These are phyloP conservation scores for Drosophila yakuba DNA, from an alignment of 1,140 invertebrate species.

Conservation along the genomic window DNA sequence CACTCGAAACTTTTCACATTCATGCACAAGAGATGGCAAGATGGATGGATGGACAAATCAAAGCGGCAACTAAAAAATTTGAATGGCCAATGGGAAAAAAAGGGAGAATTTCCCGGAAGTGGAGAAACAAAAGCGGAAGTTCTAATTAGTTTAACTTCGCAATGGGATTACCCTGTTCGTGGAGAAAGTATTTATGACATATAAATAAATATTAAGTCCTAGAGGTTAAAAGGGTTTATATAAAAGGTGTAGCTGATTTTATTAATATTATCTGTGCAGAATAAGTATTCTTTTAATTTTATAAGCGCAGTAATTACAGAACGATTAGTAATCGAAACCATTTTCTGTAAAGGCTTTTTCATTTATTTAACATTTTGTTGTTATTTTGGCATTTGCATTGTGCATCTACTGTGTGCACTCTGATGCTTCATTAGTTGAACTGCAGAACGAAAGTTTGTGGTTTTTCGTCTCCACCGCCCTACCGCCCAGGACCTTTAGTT, in stretches of 20 bases:
- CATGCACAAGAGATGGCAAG: slow-evolving; percentile 21
- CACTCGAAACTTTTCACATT: slow-evolving; percentile 67
- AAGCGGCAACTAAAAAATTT: slow-evolving; percentile 48
- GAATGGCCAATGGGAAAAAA: slow-evolving; percentile 15
- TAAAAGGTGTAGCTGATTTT: too few relatives aligned
- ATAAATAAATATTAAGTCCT: too few relatives aligned
- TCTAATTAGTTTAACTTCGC: slow-evolving; percentile 32
- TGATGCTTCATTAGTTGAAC: slow-evolving; percentile 59
- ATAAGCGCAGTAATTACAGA: background rate
- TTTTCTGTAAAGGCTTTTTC: background rate
- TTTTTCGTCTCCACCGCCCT: slow-evolving; percentile 27
- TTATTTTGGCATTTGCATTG: slow-evolving; percentile 44
- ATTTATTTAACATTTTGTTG: background rate
- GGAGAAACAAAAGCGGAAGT: slow-evolving; percentile 9
- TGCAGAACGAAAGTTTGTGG: slow-evolving; percentile 49
- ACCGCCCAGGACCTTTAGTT: background rate
- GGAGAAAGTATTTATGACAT: too few relatives aligned
- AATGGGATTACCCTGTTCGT: too few relatives aligned
- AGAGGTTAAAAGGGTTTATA: too few relatives aligned
- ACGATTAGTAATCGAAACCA: background rate
- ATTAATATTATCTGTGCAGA: background rate
- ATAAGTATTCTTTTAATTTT: too few relatives aligned
- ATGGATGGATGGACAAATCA: slow-evolving; percentile 36
- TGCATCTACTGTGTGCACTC: slow-evolving; percentile 12
- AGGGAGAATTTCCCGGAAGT: background rate